These are phyloP conservation scores for Dissostichus mawsoni DNA, from an alignment of 2,113 vertebrate genomes.

Conservation along the genomic window DNA sequence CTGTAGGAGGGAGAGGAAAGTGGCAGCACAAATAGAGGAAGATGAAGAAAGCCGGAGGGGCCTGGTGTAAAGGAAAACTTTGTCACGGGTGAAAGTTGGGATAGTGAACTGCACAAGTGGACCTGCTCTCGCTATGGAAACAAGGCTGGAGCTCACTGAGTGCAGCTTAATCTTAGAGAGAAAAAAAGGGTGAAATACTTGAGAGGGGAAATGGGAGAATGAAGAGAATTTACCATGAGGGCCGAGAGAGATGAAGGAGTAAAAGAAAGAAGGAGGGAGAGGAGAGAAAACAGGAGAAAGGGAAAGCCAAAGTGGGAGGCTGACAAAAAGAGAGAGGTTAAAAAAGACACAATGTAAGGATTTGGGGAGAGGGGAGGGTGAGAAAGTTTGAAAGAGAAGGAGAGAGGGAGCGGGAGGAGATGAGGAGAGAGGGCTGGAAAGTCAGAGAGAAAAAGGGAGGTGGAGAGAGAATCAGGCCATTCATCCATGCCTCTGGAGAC, in stretches of 20 bases:
- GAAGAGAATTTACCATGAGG: slow-evolving; percentile 42
- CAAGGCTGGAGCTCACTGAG: slow-evolving; percentile 50
- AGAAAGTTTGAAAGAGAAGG: slow-evolving; percentile 64
- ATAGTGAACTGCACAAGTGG: slow-evolving; percentile 45
- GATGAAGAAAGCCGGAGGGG: slow-evolving; percentile 18
- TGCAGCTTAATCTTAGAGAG: slow-evolving; percentile 39
- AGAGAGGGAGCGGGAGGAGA: slow-evolving; percentile 33
- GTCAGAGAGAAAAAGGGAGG: slow-evolving; percentile 62
- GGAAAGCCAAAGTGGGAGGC: slow-evolving; percentile 40
- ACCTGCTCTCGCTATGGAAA: slow-evolving; percentile 70
- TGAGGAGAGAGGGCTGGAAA: slow-evolving; percentile 55
- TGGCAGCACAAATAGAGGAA: slow-evolving; percentile 13
- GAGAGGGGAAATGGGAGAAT: slow-evolving; percentile 51
- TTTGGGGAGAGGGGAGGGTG: slow-evolving; percentile 52
- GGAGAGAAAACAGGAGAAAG: slow-evolving; percentile 37
- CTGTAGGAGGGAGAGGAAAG: background rate
- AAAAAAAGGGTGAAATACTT: slow-evolving; percentile 46
- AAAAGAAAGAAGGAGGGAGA: slow-evolving; percentile 35
- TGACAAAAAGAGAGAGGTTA: slow-evolving; percentile 9
- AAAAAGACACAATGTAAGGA: slow-evolving; percentile 49
- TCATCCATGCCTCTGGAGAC: slow-evolving; percentile 80
- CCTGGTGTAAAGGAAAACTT: slow-evolving; percentile 23
- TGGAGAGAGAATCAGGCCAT: slow-evolving; percentile 80
- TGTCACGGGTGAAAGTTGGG: slow-evolving; percentile 32
- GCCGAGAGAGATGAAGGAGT: slow-evolving; percentile 46